Percentiles rank a stretch among this genome's conserved stretches.
These are phyloP conservation scores for Lamprologus speciosus DNA, from an alignment of 2,113 vertebrate genomes.

Conservation along the genomic window DNA sequence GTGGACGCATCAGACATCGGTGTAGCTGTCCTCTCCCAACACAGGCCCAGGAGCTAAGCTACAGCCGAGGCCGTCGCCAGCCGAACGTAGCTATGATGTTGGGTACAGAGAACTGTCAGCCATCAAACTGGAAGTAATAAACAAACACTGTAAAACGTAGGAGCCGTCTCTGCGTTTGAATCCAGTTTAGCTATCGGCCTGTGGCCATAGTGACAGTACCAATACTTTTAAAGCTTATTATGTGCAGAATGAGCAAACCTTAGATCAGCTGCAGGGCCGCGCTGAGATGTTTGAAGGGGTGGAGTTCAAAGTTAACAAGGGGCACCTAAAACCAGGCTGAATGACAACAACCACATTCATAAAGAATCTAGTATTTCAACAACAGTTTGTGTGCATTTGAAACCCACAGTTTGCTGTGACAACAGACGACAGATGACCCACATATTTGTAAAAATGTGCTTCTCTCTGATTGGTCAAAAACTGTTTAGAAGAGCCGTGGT, in stretches of 20 bases:
- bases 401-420: not conserved
- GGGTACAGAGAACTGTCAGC: not conserved
- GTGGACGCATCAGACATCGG: not conserved
- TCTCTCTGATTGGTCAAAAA: not conserved
- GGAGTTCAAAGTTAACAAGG: not conserved
- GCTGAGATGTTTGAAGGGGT: not conserved
- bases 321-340: not conserved
- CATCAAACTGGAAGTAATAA: not conserved
- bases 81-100: not conserved
- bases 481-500: not conserved
- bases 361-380: not conserved
- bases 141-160: not conserved
- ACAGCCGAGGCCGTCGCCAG: not conserved
- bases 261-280: not conserved
- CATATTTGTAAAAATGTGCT: not conserved
- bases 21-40: not conserved
- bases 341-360: not conserved
- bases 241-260: not conserved
- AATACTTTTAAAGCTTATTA: not conserved
- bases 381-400: not conserved
- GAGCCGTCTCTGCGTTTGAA: not conserved
- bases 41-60: not conserved
- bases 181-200: not conserved
- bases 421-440: not conserved
- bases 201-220: rapidly evolving